Conservation (phyloP, 2,797 vertebrate species). For the Zenarchopterus dispar region DNA sequence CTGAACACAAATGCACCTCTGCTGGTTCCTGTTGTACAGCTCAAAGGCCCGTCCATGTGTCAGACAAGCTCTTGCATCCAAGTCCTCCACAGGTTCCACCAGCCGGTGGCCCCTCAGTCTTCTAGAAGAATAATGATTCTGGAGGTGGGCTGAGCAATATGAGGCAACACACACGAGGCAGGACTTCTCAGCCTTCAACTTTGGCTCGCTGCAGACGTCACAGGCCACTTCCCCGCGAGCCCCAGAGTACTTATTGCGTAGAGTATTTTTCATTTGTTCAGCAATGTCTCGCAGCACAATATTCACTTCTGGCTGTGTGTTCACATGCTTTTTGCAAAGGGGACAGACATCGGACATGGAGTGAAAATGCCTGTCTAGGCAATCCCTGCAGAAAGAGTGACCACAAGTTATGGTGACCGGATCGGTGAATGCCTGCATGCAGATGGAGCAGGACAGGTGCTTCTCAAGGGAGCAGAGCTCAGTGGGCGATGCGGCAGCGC, state of each 20-base stretch:
- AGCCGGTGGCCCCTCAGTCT: conserved; percentile 74
- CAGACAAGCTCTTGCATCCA: conserved; percentile 71
- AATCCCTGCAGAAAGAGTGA: conserved; percentile 70
- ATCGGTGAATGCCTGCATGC: conserved; percentile 40
- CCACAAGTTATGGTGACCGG: conserved; percentile 73
- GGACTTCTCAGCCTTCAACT: conserved; percentile 67
- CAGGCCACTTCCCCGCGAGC: conserved; percentile 59
- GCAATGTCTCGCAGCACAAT: conserved; percentile 52
- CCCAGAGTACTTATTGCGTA: neutral
- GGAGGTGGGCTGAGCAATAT: conserved; percentile 67
- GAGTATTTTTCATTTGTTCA: conserved; percentile 6
- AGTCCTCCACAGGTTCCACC: conserved; percentile 61
- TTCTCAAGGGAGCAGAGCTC: neutral
- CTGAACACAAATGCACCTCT: conserved; percentile 65
- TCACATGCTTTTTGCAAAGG: conserved; percentile 47
- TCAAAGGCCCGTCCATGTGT: conserved; percentile 75
- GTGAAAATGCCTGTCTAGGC: neutral
- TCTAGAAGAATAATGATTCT: conserved; percentile 33
- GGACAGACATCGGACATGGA: conserved; percentile 27
- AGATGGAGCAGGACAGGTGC: conserved; percentile 70
- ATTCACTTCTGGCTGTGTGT: conserved; percentile 5
- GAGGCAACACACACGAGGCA: conserved; percentile 77
- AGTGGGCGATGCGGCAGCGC: neutral
- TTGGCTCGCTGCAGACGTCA: conserved; percentile 62
- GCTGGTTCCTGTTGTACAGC: conserved; percentile 61